Evolutionary conservation across 2,888 invertebrate genomes (phyloP).

Genomic region (Xanthia icteritia): DNA sequence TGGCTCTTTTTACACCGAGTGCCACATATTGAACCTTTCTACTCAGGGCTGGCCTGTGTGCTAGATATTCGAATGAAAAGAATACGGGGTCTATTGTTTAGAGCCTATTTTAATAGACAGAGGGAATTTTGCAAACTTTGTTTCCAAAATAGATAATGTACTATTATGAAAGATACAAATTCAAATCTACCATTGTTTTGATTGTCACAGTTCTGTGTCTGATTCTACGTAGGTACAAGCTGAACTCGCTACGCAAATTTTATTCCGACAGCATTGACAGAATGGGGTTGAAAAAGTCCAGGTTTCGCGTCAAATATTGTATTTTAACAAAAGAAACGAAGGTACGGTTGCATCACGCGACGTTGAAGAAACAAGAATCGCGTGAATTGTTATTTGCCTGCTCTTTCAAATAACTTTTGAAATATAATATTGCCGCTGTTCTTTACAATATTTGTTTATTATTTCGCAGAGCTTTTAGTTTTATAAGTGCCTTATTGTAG

Average conservation of each 20-base stretch:
- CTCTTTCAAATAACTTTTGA: constrained; percentile 60
- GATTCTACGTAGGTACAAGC: not conserved
- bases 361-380: constrained; percentile 49
- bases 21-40: constrained; percentile 55
- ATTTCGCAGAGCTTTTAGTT: constrained; percentile 37
- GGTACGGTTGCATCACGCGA: constrained; percentile 51
- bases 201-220: constrained; percentile 13
- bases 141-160: not conserved
- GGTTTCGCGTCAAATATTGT: constrained; percentile 46
- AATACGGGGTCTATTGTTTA: constrained; percentile 62
- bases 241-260: constrained; percentile 37
- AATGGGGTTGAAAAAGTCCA: constrained; percentile 42
- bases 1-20: constrained; percentile 71
- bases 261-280: constrained; percentile 28
- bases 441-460: constrained; percentile 61
- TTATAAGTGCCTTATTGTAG: not conserved
- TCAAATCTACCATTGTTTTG: constrained; percentile 29
- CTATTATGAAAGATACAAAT: not conserved
- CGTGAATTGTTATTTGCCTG: constrained; percentile 54
- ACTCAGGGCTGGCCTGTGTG: constrained; percentile 64
- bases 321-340: constrained; percentile 51
- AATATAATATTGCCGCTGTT: constrained; percentile 62
- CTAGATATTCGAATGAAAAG: constrained; percentile 74
- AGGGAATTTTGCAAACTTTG: constrained; percentile 8
- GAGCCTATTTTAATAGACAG: constrained; percentile 12